Base-by-base conservation (phyloP, 2,888 invertebrate genomes). In the Synanthedon formicaeformis region DNA sequence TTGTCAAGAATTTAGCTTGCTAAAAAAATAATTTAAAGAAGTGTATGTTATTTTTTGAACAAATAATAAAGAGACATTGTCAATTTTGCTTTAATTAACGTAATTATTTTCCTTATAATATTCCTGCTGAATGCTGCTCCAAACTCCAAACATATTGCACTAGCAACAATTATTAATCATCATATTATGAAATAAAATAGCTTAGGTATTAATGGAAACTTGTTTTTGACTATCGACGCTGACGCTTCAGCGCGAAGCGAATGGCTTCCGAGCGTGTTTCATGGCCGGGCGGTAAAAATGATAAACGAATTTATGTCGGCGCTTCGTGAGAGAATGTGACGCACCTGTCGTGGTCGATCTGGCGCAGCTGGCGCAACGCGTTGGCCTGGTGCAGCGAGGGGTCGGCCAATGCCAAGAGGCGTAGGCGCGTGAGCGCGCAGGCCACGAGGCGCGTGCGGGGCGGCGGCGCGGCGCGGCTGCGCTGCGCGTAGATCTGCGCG, bases 401-500 rank as follows among this genome's bases (percentile, higher is more conserved):
- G 81, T 99, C 99, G 0, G 97, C 96, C 65, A 98, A 89, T 8
- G 94, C 92, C 54, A 93, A 76, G 16, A 90, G 68, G 50, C 85
- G 74, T 52, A 90, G 75, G 60, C 94, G 91, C 2, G 92, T 89
- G 84, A 97, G 91, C 50, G 91, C 92, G 93, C 97, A 97, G 0
- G 95, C 94, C 59, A 98, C 93, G 12, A 99, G 89, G 48, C 95
- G 89, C 63, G 89, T 57, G 73, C 89, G 58, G 82, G 89, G 64
- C 88, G 89, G 75, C 89, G 92, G 88, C 91, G 90, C 80, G 92
- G 94, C 74, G 53, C 85, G 75, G 41, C 75, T 71, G 0, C 86
- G 69, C 76, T 98, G 96, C 55, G 99, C 94, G 81, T 99, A 99
- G 67, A 99, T 98, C 77, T 97, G 96, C 0, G 97, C 95, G 79